Percentiles rank a stretch among this genome's conserved stretches.
These are phyloP conservation scores for Cydia fagiglandana DNA, from an alignment of 1,140 invertebrate species.

Conservation along the genomic window DNA sequence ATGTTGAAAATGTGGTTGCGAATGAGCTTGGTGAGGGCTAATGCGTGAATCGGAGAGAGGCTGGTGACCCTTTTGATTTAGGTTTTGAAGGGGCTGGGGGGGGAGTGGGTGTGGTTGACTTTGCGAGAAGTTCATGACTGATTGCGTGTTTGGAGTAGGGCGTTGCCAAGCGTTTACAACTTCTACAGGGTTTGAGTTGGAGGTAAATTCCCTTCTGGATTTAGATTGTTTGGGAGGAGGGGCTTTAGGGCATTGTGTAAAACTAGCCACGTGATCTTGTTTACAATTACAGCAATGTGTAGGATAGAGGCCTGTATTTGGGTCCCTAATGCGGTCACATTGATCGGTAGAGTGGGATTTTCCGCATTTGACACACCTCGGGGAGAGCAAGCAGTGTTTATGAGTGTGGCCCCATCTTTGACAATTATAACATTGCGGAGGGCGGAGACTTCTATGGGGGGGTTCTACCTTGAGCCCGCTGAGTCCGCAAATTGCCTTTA, in stretches of 20 bases:
- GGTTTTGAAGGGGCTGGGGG: too few species aligned
- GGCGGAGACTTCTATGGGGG: constrained; percentile 42
- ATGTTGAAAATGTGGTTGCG: too few species aligned
- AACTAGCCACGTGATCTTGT: constrained; percentile 38
- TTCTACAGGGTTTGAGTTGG: too few species aligned
- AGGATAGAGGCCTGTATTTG: background rate
- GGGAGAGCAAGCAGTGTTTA: constrained; percentile 43
- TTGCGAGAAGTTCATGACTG: too few species aligned
- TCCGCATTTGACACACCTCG: constrained; percentile 57
- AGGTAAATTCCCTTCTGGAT: too few species aligned
- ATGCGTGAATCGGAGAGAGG: too few species aligned
- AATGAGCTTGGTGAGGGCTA: too few species aligned
- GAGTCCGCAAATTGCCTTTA: background rate
- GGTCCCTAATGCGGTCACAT: constrained; percentile 34
- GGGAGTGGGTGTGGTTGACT: too few species aligned
- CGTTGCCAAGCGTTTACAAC: too few species aligned
- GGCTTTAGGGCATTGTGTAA: constrained; percentile 37
- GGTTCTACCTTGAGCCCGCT: constrained; percentile 39
- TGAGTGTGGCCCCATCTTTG: constrained; percentile 58
- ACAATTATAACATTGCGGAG: constrained; percentile 56
- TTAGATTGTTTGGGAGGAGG: too few species aligned
- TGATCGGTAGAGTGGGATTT: constrained; percentile 39
- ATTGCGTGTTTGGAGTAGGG: too few species aligned
- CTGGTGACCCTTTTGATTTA: too few species aligned
- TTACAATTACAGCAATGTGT: constrained; percentile 20